These are phyloP conservation scores for Triops longicaudatus DNA, from an alignment of 1,140 invertebrate genomes.

Conservation along the genomic window DNA sequence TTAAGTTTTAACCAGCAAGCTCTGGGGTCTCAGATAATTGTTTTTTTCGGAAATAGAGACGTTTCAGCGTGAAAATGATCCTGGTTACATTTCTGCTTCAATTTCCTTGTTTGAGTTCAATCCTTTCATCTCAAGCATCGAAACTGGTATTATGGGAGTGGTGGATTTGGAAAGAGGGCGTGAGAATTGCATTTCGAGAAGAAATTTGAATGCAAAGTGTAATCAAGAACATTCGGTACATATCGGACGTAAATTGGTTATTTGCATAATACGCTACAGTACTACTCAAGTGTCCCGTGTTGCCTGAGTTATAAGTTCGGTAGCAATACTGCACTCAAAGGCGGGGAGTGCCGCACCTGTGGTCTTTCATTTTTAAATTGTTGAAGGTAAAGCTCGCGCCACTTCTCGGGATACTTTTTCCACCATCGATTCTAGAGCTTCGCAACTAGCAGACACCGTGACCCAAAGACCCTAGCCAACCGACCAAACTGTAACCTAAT, in stretches of 20 bases:
- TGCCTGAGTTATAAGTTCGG: background rate
- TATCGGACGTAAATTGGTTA: background rate
- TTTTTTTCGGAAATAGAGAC: no score
- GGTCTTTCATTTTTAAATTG: background rate
- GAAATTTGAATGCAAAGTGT: no score
- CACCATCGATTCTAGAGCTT: background rate
- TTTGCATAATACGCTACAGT: background rate
- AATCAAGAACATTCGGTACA: background rate
- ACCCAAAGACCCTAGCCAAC: background rate
- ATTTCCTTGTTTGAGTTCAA: no score
- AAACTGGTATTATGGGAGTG: no score
- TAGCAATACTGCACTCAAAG: background rate
- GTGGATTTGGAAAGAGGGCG: no score
- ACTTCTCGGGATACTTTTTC: background rate
- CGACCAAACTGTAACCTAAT: slow-evolving; percentile 8
- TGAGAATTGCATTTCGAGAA: no score
- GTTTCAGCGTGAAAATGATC: no score
- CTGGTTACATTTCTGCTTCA: no score
- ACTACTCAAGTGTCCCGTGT: background rate
- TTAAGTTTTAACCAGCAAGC: no score
- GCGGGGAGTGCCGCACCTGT: background rate
- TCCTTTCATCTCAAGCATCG: no score
- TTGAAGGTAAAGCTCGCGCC: background rate
- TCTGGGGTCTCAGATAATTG: no score
- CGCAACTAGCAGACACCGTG: background rate